Base-by-base conservation (phyloP, 2,888 invertebrate genomes). In the Cheilosia variabilis region DNA sequence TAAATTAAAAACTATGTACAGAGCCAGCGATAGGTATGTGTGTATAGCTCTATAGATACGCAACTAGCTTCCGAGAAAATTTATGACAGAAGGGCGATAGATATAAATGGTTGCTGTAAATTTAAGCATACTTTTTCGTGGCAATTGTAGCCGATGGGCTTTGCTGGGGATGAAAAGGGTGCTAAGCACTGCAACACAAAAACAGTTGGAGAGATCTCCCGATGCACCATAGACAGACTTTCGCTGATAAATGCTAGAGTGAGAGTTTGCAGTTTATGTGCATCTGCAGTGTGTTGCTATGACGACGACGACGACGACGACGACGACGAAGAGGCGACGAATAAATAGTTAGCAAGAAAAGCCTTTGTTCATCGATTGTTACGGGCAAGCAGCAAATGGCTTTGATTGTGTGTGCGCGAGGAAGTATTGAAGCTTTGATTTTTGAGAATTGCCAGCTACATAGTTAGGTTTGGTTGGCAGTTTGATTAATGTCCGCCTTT, bases 1-100 rank as follows among this genome's bases (percentile, higher is more conserved):
- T 79, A 79, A 79, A 79, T 79, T 79, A 79, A 79, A 79, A 79
- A 79, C 79, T 79, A 79, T 72, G 65, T 65, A 34, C 58, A 37
- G 69, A 47, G 60, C 22, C 27, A 69, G 62, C 63, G 22, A 50
- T 43, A 15, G 6, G 31, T 57, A 60, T 9, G 3, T 9, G 7
- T 17, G 43, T 43, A 17, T 13, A 52, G 1, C 19, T 55, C 43
- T 22, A 62, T 41, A 37, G 41, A 10, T 31, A 34, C 57, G 57
- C 71, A 71, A 47, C 43, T 60, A 52, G 72, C 78, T 79, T 72
- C 72, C 66, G 79, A 79, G 52, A 72, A 47, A 79, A 79, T 79
- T 79, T 79, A 79, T 79, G 79, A 72, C 72, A 79, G 71, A 72
- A 65, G 72, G 71, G 71, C 72, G 79, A 72, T 79, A 72, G 72